Evolutionary conservation across 2,113 vertebrate species (phyloP).

Genomic region (Perca fluviatilis): DNA sequence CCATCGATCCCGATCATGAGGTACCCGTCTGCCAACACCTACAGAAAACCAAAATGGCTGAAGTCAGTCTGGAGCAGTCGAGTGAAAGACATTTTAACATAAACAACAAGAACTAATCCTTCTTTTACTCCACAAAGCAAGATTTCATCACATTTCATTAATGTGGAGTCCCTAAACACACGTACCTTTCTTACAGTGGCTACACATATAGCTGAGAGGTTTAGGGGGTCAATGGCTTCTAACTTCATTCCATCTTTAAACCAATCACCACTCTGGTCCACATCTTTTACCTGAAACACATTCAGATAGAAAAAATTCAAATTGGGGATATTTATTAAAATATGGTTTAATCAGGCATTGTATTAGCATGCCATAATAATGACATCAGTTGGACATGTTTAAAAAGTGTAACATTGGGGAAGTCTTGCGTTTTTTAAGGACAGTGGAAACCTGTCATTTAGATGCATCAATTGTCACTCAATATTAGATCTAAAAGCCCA

Average conservation of each 20-base stretch:
- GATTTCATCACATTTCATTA: not conserved
- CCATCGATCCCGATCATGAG: constrained; percentile 99
- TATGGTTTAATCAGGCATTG: not conserved
- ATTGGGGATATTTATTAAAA: not conserved
- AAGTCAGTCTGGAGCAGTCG: not conserved
- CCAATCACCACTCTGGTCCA: constrained; percentile 96
- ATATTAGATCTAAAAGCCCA: not conserved
- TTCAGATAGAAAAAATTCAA: not conserved
- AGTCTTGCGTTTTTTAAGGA: not conserved
- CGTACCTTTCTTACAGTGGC: constrained; percentile 98
- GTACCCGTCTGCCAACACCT: constrained; percentile 98
- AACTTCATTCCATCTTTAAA: constrained; percentile 99
- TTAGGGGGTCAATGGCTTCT: constrained; percentile 98
- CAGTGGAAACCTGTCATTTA: not conserved
- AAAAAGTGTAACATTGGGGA: not conserved
- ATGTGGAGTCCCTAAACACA: not conserved
- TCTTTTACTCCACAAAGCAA: too few relatives aligned
- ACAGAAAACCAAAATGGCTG: constrained; percentile 54
- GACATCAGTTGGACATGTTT: too few relatives aligned
- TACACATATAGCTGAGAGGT: constrained; percentile 99
- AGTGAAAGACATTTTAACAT: not conserved
- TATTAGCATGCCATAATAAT: not conserved
- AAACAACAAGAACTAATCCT: not conserved
- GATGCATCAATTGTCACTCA: not conserved
- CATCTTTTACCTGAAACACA: constrained; percentile 90